These are phyloP conservation scores for Neuroterus valhalla DNA, from an alignment of 1,140 invertebrate genomes.

Conservation along the genomic window DNA sequence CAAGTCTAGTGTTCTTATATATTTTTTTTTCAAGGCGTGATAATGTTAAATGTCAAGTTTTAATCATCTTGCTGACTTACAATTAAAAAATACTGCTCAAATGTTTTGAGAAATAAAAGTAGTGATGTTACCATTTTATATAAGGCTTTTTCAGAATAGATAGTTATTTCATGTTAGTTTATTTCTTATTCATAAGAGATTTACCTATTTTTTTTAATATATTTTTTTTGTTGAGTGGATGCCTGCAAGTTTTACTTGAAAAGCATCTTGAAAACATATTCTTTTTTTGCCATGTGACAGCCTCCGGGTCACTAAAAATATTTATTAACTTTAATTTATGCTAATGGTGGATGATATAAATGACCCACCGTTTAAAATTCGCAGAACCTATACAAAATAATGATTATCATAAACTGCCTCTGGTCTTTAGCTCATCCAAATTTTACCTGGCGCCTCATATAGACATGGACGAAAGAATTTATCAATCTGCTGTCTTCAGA, in stretches of 20 bases:
- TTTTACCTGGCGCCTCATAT: slow-evolving; percentile 7
- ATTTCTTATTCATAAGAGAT: too few relatives aligned
- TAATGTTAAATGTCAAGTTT: too few relatives aligned
- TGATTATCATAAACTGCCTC: background rate
- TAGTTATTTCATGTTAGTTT: too few relatives aligned
- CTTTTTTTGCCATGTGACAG: background rate
- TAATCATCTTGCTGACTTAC: too few relatives aligned
- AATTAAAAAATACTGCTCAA: too few relatives aligned
- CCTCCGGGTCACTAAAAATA: background rate
- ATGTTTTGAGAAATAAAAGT: too few relatives aligned
- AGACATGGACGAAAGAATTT: background rate
- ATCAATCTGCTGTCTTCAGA: background rate
- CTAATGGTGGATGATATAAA: background rate
- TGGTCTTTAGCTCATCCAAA: background rate
- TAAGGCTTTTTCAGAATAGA: too few relatives aligned
- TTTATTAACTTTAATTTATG: background rate
- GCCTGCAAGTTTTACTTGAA: background rate
- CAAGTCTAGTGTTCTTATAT: too few relatives aligned
- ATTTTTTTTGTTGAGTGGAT: too few relatives aligned
- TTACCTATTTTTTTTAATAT: too few relatives aligned
- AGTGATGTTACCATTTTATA: too few relatives aligned
- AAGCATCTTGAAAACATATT: background rate
- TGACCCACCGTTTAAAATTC: background rate
- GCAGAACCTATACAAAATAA: background rate
- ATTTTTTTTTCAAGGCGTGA: too few relatives aligned